Evolutionary conservation across 2,797 vertebrate species (phyloP), one percentile per base, ranked within the genome.

Genomic region (Tenualosa ilisha): DNA sequence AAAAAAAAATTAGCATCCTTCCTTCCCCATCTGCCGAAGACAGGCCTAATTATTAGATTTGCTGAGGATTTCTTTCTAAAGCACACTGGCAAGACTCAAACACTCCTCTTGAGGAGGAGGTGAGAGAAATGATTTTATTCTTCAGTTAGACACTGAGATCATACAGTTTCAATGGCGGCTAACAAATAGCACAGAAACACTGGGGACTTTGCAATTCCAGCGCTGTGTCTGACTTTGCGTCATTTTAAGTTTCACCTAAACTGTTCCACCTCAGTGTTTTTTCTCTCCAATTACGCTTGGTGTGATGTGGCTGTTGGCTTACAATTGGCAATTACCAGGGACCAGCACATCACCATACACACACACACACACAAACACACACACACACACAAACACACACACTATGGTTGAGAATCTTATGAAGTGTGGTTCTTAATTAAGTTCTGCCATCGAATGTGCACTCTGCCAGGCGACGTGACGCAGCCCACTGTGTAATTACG

Each of bases 371-470:
- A 31, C 65, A 37, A 26, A 15, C 65, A 37, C 65, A 37, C 65
- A 68, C 63, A 24, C 26, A 56, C 54, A 56, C 54, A 22, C 54
- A 56, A 1, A 17, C 37, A 79, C 37, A 79, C 37, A 87, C 81
- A 79, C 85, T 75, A 54, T 83, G 82, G 31, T 79, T 79, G 22
- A 84, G 86, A 84, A 82, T 86, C 86, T 82, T 31, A 11, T 82
- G 75, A 84, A 79, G 81, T 79, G 65, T 75, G 84, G 85, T 61
- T 88, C 88, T 86, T 87, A 87, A 89, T 90, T 86, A 85, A 24
- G 61, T 81, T 87, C 65, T 87, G 85, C 83, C 85, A 86, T 82
- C 37, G 37, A 20, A 79, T 79, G 37, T 68, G 26, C 61, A 65
- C 61, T 0, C 31, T 26, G 22, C 12, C 9, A 37, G 59, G n/a